Conservation (phyloP, 1,140 invertebrate genomes). For the Procambarus clarkii region DNA sequence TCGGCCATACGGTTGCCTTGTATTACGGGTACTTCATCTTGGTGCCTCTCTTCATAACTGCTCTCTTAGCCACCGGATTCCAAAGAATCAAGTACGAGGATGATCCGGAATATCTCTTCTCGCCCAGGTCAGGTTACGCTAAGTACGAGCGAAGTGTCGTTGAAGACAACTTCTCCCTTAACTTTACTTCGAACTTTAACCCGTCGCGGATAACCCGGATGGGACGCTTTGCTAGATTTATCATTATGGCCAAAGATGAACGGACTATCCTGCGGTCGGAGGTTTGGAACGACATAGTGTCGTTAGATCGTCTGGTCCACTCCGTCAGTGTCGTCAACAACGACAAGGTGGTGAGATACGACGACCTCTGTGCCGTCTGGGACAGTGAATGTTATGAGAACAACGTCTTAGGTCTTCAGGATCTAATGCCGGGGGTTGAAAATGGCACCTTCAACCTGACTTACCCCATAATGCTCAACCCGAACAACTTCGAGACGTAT, state of each 20-base stretch:
- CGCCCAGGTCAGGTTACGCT: constrained; percentile 87
- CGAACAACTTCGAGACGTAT: constrained; percentile 88
- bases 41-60: constrained; percentile 86
- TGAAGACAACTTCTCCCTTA: constrained; percentile 90
- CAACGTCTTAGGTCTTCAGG: constrained; percentile 88
- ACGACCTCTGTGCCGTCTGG: constrained; percentile 89
- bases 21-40: constrained; percentile 93
- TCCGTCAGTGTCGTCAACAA: constrained; percentile 84
- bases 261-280: constrained; percentile 85
- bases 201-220: constrained; percentile 89
- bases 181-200: constrained; percentile 90
- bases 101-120: constrained; percentile 94
- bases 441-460: constrained; percentile 84
- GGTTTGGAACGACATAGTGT: constrained; percentile 86
- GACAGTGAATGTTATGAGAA: constrained; percentile 88
- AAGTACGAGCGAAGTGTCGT: constrained; percentile 86
- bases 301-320: constrained; percentile 86
- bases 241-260: constrained; percentile 88
- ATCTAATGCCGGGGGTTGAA: constrained; percentile 88
- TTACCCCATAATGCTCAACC: constrained; percentile 92
- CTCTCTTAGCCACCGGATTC: constrained; percentile 87
- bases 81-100: constrained; percentile 91
- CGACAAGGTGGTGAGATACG: constrained; percentile 83
- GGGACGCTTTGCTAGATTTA: constrained; percentile 85
- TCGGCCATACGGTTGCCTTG: constrained; percentile 87